A percentile compares a stretch with the other conserved stretches of the same genome.
Conservation (phyloP, 2,797 vertebrate genomes). For the Sebastiscus albofasciatus region DNA sequence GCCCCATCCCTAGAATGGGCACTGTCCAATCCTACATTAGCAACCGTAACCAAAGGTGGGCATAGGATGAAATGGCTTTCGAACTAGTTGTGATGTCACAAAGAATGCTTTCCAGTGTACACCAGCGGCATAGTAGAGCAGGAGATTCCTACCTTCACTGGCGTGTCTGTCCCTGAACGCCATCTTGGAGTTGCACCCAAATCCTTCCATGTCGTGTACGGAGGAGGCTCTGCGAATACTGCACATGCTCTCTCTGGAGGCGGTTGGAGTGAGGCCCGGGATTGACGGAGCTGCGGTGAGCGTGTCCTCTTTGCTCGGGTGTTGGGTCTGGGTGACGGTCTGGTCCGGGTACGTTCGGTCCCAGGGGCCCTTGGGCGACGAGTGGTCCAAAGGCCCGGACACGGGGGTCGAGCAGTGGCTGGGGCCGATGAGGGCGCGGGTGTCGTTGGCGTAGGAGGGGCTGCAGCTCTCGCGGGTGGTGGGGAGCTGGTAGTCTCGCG, state of each 20-base stretch:
- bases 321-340: conserved; percentile 76
- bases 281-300: conserved; percentile 79
- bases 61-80: no score
- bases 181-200: conserved; percentile 85
- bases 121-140: background rate
- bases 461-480: conserved; percentile 90
- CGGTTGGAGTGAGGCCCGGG: conserved; percentile 73
- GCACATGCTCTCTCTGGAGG: conserved; percentile 87
- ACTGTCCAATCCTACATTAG: no score
- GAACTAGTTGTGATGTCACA: no score
- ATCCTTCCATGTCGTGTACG: conserved; percentile 93
- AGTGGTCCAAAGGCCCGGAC: conserved; percentile 95
- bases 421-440: conserved; percentile 92
- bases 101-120: background rate
- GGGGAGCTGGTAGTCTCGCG: conserved; percentile 91
- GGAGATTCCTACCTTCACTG: conserved; percentile 91
- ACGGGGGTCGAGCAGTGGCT: conserved; percentile 92
- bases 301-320: conserved; percentile 65
- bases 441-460: conserved; percentile 94
- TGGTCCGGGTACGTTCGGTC: conserved; percentile 85
- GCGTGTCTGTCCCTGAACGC: conserved; percentile 93
- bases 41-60: no score
- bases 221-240: conserved; percentile 94
- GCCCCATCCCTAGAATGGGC: no score
- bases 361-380: conserved; percentile 93